Evolutionary conservation across 2,797 vertebrate species (phyloP), one percentile per base, ranked within the genome.

Genomic region (Lophius americanus): DNA sequence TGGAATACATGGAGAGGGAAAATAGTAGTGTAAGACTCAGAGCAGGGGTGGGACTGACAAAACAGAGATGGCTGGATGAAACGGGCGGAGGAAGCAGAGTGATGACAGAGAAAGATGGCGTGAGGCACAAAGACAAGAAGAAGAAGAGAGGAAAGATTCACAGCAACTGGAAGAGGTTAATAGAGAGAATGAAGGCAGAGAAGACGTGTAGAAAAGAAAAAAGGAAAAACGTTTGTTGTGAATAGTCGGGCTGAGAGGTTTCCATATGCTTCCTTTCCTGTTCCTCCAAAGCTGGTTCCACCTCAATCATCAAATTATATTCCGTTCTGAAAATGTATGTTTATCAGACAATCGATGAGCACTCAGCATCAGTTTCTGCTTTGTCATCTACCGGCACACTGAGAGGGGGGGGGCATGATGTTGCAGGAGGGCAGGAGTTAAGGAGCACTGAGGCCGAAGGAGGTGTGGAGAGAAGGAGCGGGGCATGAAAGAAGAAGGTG

Each of bases 271-370:
- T 43, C n/a, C 64, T 41, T 41, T 36, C 53, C 23, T 49, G 33
- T 51, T 64, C 51, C 11, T 61, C 4, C 23, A 64, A 33, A 3
- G 3, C 41, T 43, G 35, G 32, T 49, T 42, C 3, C 4, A 42
- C 41, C 2, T 38, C 37, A 38, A 37, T 23, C 32, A 14, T 53
- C 12, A 43, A 55, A 42, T n/a, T 36, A 9, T 3, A 55, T 48
- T 42, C 3, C 13, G 47, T 23, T 11, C 36, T 50, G 32, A 66
- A 63, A 63, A 62, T 60, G 11, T 55, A 42, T 58, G 69, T 75
- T 70, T 83, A 68, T 77, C 64, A 80, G 78, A 76, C 68, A 70
- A 70, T 90, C 77, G 86, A 46, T 61, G 73, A 84, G 85, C 77
- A 64, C 81, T 83, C 76, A 82, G 77, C 70, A 75, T 80, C 53